A percentile compares a stretch with the other conserved stretches of the same genome.
These are phyloP conservation scores for Malurus elegans DNA, from an alignment of 2,113 vertebrate genomes.

Conservation along the genomic window DNA sequence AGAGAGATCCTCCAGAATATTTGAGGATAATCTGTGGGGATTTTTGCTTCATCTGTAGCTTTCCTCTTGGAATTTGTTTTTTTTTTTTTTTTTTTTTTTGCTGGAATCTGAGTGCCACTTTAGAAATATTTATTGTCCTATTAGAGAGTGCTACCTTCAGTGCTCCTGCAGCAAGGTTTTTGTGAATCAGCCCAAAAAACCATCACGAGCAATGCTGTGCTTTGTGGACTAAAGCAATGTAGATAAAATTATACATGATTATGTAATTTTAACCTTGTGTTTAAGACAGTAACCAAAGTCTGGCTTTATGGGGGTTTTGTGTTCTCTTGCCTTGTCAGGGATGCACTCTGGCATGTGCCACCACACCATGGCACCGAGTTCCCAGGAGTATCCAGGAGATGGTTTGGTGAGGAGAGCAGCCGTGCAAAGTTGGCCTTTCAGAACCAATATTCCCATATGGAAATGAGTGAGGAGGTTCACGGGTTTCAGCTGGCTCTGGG, in stretches of 20 bases:
- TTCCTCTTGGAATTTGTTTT: slow-evolving; percentile 8
- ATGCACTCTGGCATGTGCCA: slow-evolving; percentile 1
- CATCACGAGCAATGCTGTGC: rapidly evolving
- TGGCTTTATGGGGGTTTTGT: background rate
- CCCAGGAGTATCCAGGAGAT: slow-evolving; percentile 26
- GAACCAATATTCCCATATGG: slow-evolving; percentile 21
- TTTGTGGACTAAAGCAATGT: background rate
- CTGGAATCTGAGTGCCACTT: background rate
- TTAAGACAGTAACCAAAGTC: background rate
- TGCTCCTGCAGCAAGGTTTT: background rate
- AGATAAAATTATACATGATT: background rate
- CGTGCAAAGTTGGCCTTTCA: slow-evolving; percentile 18
- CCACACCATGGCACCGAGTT: background rate
- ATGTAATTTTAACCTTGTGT: background rate
- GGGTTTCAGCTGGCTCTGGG: background rate
- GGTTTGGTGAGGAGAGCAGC: slow-evolving; percentile 40
- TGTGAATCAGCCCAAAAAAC: background rate
- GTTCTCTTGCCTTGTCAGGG: background rate
- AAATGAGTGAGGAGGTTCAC: slow-evolving; percentile 35
- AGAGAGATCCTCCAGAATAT: background rate
- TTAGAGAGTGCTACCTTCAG: background rate
- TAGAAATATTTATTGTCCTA: background rate
- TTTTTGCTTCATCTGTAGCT: slow-evolving; percentile 11
- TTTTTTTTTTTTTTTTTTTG: background rate
- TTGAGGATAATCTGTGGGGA: slow-evolving; percentile 4